These are phyloP conservation scores for Thaumatotibia leucotreta DNA, from an alignment of 1,140 invertebrate species.

Conservation along the genomic window DNA sequence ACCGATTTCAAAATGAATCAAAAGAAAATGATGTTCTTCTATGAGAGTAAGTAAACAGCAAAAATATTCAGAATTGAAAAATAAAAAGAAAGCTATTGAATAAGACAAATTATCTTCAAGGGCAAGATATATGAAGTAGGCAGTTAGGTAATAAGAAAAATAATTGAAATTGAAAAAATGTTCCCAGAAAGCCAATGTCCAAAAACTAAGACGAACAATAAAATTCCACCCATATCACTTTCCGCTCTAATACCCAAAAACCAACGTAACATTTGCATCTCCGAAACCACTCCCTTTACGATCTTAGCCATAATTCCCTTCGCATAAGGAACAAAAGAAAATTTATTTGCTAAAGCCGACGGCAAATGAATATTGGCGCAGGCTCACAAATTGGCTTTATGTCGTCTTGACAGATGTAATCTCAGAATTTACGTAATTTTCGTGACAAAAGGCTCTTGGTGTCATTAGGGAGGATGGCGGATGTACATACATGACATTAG, in stretches of 20 bases:
- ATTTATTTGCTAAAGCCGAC: not conserved
- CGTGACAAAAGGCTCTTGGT: constrained; percentile 26
- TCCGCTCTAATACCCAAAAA: constrained; percentile 5
- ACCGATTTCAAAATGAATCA: too few relatives aligned
- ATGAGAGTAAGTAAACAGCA: too few relatives aligned
- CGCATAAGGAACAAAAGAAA: not conserved
- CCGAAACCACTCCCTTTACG: not conserved
- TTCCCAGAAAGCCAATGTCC: not conserved
- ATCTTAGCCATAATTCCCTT: not conserved
- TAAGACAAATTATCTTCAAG: too few relatives aligned
- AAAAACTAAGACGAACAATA: constrained; percentile 1
- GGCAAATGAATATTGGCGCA: constrained; percentile 16
- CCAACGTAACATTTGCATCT: not conserved
- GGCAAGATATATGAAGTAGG: too few relatives aligned
- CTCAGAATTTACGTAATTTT: constrained; percentile 34
- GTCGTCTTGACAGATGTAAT: constrained; percentile 35
- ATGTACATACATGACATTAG: not conserved
- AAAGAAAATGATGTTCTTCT: too few relatives aligned
- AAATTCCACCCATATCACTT: constrained; percentile 11
- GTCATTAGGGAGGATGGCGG: constrained; percentile 24
- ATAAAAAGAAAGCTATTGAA: too few relatives aligned
- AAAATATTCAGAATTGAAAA: too few relatives aligned
- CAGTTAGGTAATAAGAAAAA: too few relatives aligned
- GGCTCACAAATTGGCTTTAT: constrained; percentile 33
- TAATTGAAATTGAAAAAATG: not conserved